Evolutionary conservation across 2,797 vertebrate species (phyloP).

Genomic region (Acropternis orthonyx): DNA sequence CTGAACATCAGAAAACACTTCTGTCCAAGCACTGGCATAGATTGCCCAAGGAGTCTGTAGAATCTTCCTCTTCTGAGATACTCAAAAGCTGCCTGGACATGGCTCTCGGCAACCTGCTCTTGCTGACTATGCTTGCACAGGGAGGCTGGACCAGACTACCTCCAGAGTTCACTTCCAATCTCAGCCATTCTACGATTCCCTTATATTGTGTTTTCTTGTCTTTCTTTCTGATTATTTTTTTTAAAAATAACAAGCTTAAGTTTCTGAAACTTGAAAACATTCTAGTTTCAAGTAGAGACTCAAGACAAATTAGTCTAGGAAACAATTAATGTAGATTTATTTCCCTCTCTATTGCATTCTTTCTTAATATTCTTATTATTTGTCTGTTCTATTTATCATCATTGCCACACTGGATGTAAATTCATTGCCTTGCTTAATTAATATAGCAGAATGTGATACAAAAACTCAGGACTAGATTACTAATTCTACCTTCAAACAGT

Average conservation of each 20-base stretch:
- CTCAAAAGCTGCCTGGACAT: background rate
- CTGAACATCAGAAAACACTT: background rate
- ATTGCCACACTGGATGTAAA: background rate
- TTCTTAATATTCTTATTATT: background rate
- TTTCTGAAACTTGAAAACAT: background rate
- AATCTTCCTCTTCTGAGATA: background rate
- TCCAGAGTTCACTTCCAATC: background rate
- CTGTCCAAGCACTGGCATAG: background rate
- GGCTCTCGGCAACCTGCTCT: background rate
- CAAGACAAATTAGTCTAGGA: background rate
- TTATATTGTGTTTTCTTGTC: background rate
- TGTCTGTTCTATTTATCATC: background rate
- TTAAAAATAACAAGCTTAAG: background rate
- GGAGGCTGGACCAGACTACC: background rate
- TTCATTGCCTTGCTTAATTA: background rate
- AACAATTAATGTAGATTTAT: background rate
- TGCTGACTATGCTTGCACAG: fast-evolving
- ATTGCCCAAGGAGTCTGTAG: background rate
- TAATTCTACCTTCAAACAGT: background rate
- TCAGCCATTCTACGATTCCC: background rate
- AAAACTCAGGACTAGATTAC: background rate
- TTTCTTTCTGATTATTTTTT: background rate
- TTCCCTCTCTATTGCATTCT: background rate
- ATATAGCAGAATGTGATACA: background rate
- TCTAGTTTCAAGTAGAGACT: background rate